Evolutionary conservation across 2,113 vertebrate genomes (phyloP).

Genomic region (Syngnathus scovelli): DNA sequence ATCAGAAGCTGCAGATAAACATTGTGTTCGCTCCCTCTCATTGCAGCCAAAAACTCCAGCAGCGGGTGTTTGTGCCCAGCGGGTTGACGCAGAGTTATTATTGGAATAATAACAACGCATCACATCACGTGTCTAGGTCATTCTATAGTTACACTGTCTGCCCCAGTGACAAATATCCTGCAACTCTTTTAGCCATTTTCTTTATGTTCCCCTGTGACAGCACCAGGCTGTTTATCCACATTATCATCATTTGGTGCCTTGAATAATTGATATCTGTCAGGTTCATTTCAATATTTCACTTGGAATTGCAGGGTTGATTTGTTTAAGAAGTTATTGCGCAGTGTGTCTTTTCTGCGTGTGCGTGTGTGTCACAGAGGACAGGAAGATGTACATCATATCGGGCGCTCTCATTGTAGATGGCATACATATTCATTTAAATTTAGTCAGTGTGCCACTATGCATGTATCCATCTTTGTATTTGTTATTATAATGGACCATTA

Average conservation of each 20-base stretch:
- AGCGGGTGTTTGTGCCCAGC: slow-evolving; percentile 50
- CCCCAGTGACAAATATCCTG: slow-evolving; percentile 42
- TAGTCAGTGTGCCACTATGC: background rate
- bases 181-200: slow-evolving; percentile 39
- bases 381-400: background rate
- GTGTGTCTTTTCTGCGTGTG: slow-evolving; percentile 3
- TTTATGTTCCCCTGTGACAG: slow-evolving; percentile 2
- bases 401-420: background rate
- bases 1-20: slow-evolving; percentile 26
- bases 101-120: slow-evolving; percentile 47
- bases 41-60: slow-evolving; percentile 35
- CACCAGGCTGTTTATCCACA: background rate
- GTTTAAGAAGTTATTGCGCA: slow-evolving; percentile 1
- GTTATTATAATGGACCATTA: background rate
- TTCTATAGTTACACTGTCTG: slow-evolving; percentile 36
- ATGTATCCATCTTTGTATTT: background rate
- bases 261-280: slow-evolving; percentile 12
- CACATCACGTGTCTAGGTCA: slow-evolving; percentile 27
- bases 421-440: slow-evolving; percentile 6
- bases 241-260: slow-evolving; percentile 7
- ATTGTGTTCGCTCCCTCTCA: slow-evolving; percentile 9
- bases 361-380: background rate
- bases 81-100: slow-evolving; percentile 50
- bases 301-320: background rate
- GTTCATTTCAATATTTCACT: background rate